Evolutionary conservation across 2,888 invertebrate genomes (phyloP).

Genomic region (Deilephila elpenor): DNA sequence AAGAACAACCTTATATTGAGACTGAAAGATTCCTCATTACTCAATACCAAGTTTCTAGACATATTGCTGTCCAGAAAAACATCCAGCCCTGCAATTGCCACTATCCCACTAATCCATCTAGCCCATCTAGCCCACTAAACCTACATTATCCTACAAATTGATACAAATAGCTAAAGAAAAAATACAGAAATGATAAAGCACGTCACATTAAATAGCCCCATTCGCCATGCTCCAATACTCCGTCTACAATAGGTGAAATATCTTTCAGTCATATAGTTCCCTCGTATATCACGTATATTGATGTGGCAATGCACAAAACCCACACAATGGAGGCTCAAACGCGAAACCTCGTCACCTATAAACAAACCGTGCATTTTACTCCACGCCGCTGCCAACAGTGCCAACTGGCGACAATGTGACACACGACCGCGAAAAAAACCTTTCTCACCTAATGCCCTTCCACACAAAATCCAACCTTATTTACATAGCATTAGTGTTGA

Average conservation of each 20-base stretch:
- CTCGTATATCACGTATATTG: too few species aligned
- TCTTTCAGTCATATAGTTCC: background rate
- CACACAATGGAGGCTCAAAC: constrained; percentile 40
- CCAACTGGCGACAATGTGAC: constrained; percentile 60
- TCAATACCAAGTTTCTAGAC: too few species aligned
- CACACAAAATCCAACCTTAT: constrained; percentile 52
- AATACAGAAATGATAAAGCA: background rate
- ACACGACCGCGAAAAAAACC: constrained; percentile 64
- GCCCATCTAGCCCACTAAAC: too few species aligned
- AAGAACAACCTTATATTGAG: too few species aligned
- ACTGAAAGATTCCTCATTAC: too few species aligned
- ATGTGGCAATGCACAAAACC: constrained; percentile 13
- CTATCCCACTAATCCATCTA: too few species aligned
- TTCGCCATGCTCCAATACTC: background rate
- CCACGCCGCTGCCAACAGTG: constrained; percentile 47
- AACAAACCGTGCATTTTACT: constrained; percentile 59
- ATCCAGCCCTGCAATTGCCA: too few species aligned
- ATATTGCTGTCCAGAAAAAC: too few species aligned
- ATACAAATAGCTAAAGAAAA: background rate
- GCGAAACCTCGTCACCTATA: constrained; percentile 69
- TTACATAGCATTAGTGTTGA: constrained; percentile 42
- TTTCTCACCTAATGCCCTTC: constrained; percentile 44
- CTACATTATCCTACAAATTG: background rate
- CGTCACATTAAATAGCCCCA: background rate
- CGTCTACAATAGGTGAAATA: background rate